Conservation (phyloP, 2,113 vertebrate genomes). For the Hypanus sabinus region DNA sequence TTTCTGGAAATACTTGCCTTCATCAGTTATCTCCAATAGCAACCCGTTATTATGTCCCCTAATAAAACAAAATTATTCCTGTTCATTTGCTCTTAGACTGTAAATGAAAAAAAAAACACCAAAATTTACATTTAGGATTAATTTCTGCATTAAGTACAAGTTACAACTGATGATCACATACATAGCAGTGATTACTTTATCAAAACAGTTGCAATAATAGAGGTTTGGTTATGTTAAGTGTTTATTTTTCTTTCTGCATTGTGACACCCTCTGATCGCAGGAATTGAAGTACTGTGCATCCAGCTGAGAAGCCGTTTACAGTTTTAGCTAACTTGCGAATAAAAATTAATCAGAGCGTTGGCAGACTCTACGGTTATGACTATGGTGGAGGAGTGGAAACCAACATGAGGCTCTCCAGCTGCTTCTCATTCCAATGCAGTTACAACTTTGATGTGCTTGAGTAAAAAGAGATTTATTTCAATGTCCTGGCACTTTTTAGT, state of each 20-base stretch:
- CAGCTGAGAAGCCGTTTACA: constrained; percentile 5
- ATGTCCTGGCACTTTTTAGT: background rate
- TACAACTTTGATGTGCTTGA: background rate
- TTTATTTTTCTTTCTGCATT: background rate
- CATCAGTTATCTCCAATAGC: background rate
- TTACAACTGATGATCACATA: background rate
- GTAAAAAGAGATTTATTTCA: background rate
- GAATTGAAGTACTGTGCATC: background rate
- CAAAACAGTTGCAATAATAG: background rate
- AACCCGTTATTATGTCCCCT: background rate
- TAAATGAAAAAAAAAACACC: background rate
- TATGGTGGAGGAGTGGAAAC: constrained; percentile 6
- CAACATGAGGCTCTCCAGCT: background rate
- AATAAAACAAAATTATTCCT: background rate
- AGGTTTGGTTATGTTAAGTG: background rate
- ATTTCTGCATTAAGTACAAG: background rate
- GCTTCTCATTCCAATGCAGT: background rate
- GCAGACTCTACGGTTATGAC: background rate
- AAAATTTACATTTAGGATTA: background rate
- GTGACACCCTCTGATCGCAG: background rate
- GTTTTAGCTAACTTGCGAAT: background rate
- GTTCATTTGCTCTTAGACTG: background rate
- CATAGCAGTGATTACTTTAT: background rate
- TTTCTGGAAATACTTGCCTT: background rate
- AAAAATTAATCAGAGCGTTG: background rate